These are phyloP conservation scores for Sebastes glaucus DNA, from an alignment of 2,797 vertebrate species.

Conservation along the genomic window DNA sequence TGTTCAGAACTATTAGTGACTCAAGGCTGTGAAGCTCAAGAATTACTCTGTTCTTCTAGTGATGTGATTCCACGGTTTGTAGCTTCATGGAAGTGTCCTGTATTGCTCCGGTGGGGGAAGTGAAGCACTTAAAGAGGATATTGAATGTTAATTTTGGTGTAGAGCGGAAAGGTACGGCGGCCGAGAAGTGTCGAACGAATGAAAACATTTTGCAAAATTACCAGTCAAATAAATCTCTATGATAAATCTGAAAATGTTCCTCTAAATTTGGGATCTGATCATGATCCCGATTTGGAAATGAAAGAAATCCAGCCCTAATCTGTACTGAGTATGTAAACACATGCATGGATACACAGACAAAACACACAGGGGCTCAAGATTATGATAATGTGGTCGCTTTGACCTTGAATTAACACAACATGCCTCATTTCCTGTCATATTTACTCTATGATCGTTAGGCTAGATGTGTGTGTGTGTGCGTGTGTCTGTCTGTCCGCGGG, in stretches of 20 bases:
- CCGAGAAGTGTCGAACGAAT: background rate
- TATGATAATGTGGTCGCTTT: background rate
- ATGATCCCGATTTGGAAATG: background rate
- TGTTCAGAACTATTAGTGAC: background rate
- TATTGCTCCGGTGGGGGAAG: background rate
- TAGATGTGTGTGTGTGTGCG: background rate
- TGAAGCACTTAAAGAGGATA: background rate
- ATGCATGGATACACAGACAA: background rate
- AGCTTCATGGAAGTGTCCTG: background rate
- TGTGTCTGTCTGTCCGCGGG: background rate
- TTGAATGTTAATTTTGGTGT: background rate
- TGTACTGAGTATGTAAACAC: background rate
- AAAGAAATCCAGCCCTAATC: background rate
- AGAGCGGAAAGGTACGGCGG: background rate
- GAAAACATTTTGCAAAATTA: background rate
- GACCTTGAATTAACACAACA: slow-evolving; percentile 26
- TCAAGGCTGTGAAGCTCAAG: background rate
- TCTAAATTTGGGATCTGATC: background rate
- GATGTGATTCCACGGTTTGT: background rate
- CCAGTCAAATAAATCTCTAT: background rate
- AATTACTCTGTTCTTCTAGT: background rate
- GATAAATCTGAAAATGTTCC: background rate
- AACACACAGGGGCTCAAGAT: background rate
- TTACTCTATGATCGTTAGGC: background rate
- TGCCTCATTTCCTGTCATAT: slow-evolving; percentile 19